phyloP scores from a whole-genome alignment of 2,888 invertebrate genomes.

The Drosophila incognita region DNA sequence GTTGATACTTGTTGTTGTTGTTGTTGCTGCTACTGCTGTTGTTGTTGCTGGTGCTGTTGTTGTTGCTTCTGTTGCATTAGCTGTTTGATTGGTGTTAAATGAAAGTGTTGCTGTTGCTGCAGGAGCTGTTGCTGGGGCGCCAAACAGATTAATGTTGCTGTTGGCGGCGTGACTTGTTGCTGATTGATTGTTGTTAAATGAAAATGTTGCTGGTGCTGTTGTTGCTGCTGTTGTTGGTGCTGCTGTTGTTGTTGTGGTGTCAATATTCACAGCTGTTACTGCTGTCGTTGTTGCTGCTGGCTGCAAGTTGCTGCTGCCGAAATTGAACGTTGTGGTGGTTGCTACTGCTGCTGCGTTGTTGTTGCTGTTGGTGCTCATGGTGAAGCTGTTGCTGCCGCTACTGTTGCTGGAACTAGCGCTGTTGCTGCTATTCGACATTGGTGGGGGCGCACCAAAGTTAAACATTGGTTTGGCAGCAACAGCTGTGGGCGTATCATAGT shows the following conservation, averaged over 20 bases:
- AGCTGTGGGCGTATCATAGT: conserved; percentile 22
- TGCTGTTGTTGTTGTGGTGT: conserved; percentile 5
- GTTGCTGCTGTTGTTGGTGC: not conserved
- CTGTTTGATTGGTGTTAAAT: conserved; percentile 15
- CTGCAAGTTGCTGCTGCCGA: conserved; percentile 29
- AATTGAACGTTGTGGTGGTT: conserved; percentile 25
- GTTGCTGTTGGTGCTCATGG: conserved; percentile 21
- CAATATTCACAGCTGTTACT: conserved; percentile 15
- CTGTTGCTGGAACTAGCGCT: conserved; percentile 12
- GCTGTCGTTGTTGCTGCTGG: conserved; percentile 5
- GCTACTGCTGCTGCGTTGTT: conserved; percentile 4
- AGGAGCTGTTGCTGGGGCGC: conserved; percentile 8
- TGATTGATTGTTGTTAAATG: conserved; percentile 6
- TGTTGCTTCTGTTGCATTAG: conserved; percentile 7
- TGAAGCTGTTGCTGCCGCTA: conserved; percentile 6
- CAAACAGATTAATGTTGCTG: not conserved
- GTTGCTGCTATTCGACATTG: conserved; percentile 38
- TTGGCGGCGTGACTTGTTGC: not conserved
- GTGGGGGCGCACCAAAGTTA: conserved; percentile 24
- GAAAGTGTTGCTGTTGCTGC: conserved; percentile 5
- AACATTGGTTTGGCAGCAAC: conserved; percentile 9
- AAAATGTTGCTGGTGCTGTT: conserved; percentile 4
- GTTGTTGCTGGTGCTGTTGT: not conserved
- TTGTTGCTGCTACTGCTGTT: not conserved
- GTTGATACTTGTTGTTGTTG: conserved; percentile 4